Conservation (phyloP, 1,140 invertebrate species). For the Leptinotarsa lineolata region DNA sequence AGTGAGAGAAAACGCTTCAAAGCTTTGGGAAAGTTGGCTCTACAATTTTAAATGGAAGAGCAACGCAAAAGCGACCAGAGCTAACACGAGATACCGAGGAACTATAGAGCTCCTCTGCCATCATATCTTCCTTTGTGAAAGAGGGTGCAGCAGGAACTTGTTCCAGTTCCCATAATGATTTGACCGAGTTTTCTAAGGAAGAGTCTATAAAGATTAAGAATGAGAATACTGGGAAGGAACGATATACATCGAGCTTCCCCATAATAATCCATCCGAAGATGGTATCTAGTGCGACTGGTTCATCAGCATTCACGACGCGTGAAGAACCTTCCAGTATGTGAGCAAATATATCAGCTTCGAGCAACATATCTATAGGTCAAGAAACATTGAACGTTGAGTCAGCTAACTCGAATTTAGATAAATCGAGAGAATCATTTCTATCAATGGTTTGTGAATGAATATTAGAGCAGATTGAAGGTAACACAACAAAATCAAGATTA, state of each 20-base stretch:
- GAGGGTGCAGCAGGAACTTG: too few relatives aligned
- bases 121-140: too few relatives aligned
- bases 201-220: too few relatives aligned
- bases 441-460: neutral
- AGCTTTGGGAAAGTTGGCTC: too few relatives aligned
- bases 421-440: neutral
- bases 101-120: too few relatives aligned
- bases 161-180: too few relatives aligned
- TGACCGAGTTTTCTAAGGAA: too few relatives aligned
- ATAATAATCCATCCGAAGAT: conserved; percentile 18
- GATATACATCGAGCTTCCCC: neutral
- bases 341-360: conserved; percentile 23
- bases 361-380: conserved; percentile 13
- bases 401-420: neutral
- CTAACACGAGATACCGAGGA: too few relatives aligned
- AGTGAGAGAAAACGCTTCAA: too few relatives aligned
- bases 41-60: too few relatives aligned
- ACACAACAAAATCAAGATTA: neutral
- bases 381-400: conserved; percentile 15
- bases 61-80: too few relatives aligned
- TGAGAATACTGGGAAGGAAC: too few relatives aligned
- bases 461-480: conserved; percentile 1
- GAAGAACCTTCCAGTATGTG: neutral
- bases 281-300: conserved; percentile 13
- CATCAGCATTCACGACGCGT: neutral